Evolutionary conservation across 1,140 invertebrate species (phyloP).

Genomic region (Aleiodes sp.): DNA sequence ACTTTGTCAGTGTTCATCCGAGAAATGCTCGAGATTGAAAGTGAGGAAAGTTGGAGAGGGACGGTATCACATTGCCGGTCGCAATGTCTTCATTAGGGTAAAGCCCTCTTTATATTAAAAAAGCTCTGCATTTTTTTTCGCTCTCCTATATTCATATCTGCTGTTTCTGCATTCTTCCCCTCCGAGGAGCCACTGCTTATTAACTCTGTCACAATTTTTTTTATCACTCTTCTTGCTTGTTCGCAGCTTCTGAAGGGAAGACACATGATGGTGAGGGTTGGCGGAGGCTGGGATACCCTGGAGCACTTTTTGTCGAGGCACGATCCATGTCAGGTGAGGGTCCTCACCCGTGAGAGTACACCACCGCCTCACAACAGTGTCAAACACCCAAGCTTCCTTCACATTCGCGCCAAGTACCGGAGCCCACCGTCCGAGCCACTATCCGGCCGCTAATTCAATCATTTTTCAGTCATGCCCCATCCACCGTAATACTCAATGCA

Average conservation of each 20-base stretch:
- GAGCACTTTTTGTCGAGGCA: conserved; percentile 90
- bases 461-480: too few relatives aligned
- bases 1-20: conserved; percentile 75
- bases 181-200: background rate
- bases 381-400: conserved; percentile 70
- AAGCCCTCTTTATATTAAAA: background rate
- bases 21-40: conserved; percentile 77
- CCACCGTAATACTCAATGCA: conserved; percentile 33
- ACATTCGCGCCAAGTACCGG: conserved; percentile 78
- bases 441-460: conserved; percentile 45
- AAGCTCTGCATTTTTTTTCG: background rate
- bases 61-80: conserved; percentile 82
- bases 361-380: conserved; percentile 50
- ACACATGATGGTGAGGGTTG: conserved; percentile 94
- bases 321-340: conserved; percentile 87
- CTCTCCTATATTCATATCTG: background rate
- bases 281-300: conserved; percentile 92
- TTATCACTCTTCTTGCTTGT: conserved; percentile 29
- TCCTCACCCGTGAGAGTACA: conserved; percentile 67
- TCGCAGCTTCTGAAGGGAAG: conserved; percentile 82
- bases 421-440: conserved; percentile 69
- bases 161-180: background rate
- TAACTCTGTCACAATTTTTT: background rate
- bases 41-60: conserved; percentile 84
- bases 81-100: conserved; percentile 75